Evolutionary conservation across 2,797 vertebrate genomes (phyloP), one percentile per base, ranked within the genome.

Genomic region (Morelia viridis): DNA sequence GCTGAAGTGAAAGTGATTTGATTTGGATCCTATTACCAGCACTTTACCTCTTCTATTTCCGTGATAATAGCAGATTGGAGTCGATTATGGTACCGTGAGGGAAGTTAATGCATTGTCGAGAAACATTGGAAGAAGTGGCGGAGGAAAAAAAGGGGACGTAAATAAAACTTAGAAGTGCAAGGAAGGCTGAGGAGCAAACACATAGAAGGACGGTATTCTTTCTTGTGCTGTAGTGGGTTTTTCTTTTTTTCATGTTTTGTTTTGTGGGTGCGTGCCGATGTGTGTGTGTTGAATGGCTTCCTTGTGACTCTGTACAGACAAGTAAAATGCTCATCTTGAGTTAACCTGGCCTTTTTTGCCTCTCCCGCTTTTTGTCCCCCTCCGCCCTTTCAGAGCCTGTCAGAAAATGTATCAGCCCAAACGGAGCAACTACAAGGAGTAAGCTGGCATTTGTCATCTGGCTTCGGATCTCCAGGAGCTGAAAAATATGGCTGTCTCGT

Each of bases 21-120:
- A 98, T 98, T 98, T 98, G 97, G 98, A 98, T 98, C 97, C 97
- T 97, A 98, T 98, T 98, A 98, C 98, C 96, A 97, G 97, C 97
- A 98, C 97, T 98, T 98, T 98, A 98, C 98, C 97, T 97, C 97
- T 97, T 97, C 98, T 97, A 98, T 98, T 98, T 98, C 97, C 97
- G 97, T 98, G 97, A 98, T 98, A 98, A 98, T 98, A 97, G 98
- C 97, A 98, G 97, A 98, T 98, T 98, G 97, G 97, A 98, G 98
- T 97, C 96, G 97, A 98, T 98, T 98, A 98, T 98, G 97, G 97
- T 98, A 97, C 97, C 96, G 93, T 97, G 97, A 97, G 98, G 97
- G 97, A 97, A 98, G 97, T 98, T 98, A 98, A 98, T 98, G 97
- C 95, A 97, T 97, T 98, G 97, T 98, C 96, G 96, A 97, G 97